A percentile compares a stretch with the other conserved stretches of the same genome.
These are phyloP conservation scores for Lutjanus campechanus DNA, from an alignment of 2,797 vertebrate species.

Conservation along the genomic window DNA sequence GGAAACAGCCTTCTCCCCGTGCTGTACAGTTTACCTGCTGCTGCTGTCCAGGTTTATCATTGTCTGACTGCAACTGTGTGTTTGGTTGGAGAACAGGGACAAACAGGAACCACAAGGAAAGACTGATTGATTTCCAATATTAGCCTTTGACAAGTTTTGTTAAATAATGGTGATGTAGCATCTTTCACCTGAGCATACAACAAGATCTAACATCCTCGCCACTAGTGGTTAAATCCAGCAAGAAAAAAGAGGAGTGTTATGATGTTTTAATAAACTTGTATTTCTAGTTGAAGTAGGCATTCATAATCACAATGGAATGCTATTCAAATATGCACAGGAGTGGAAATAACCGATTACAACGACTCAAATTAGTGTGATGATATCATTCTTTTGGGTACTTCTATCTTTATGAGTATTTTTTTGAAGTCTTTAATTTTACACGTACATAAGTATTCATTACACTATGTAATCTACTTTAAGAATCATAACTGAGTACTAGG, in stretches of 20 bases:
- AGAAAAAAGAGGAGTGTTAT: conserved; percentile 14
- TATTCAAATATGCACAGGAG: not conserved
- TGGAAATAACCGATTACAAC: no score
- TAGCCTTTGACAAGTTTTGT: not conserved
- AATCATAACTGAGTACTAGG: no score
- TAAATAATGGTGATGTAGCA: not conserved
- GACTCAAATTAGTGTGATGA: no score
- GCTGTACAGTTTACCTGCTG: conserved; percentile 27
- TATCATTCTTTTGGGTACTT: no score
- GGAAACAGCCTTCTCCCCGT: conserved; percentile 26
- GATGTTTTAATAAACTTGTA: conserved; percentile 15
- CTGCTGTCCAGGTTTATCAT: conserved; percentile 41
- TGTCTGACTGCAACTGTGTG: not conserved
- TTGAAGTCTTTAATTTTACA: no score
- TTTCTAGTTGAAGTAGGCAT: not conserved
- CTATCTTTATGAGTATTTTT: no score
- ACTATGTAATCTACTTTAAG: no score
- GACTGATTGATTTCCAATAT: conserved; percentile 5
- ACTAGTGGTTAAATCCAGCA: conserved; percentile 4
- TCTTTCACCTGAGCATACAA: not conserved
- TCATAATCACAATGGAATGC: not conserved
- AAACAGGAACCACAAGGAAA: conserved; percentile 9
- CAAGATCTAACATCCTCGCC: not conserved
- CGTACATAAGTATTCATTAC: no score
- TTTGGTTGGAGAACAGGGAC: conserved; percentile 28